Evolutionary conservation across 23 tunicate genomes (phyloP).

Genomic region (Oikopleura dioica): DNA sequence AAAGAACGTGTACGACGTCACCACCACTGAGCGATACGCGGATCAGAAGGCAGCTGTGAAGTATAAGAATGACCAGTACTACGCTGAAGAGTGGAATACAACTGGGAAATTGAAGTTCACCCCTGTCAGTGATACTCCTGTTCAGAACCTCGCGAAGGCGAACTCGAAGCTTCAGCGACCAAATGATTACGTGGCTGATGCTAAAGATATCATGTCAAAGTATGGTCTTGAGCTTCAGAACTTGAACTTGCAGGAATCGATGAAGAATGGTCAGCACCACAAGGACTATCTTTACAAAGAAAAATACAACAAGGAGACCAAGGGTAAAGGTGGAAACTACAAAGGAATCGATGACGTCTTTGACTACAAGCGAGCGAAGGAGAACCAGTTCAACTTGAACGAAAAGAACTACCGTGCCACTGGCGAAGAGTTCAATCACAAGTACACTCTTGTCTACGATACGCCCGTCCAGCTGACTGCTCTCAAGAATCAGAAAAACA

Average conservation of each 20-base stretch:
- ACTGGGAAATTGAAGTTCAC: neutral
- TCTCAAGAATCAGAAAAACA: neutral
- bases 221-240: neutral
- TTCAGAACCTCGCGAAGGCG: neutral
- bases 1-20: constrained; percentile 39
- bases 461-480: neutral
- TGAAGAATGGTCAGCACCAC: neutral
- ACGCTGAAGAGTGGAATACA: neutral
- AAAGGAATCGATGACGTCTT: neutral
- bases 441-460: neutral
- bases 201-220: neutral
- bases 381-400: neutral
- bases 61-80: neutral
- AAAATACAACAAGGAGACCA: neutral
- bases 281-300: neutral
- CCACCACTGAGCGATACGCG: constrained; percentile 55
- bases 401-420: neutral
- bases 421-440: constrained; percentile 11
- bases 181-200: neutral
- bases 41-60: constrained; percentile 13
- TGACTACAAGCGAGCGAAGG: neutral
- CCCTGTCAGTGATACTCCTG: neutral
- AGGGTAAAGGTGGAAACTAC: neutral
- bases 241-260: neutral
- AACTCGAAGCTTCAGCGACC: constrained; percentile 3